phyloP scores from a whole-genome alignment of 2,888 invertebrate species.

The Lasioglossum calceatum region DNA sequence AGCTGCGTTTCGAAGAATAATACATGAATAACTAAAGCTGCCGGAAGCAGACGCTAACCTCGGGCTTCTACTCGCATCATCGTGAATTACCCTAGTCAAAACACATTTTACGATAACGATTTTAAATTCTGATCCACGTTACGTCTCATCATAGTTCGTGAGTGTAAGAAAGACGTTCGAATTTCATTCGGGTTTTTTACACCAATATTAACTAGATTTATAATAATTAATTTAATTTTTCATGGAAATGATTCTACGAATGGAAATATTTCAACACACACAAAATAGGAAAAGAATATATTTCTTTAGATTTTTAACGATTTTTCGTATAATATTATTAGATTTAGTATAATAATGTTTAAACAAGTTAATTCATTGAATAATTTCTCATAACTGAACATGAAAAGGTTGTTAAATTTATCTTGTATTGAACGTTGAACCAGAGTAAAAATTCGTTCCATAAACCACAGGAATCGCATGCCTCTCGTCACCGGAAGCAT shows the following conservation, averaged over 20 bases:
- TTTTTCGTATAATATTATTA: too few species aligned
- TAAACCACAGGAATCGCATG: too few species aligned
- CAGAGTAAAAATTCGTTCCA: too few species aligned
- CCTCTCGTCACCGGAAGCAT: not conserved
- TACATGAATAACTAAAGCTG: constrained; percentile 1
- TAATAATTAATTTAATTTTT: not conserved
- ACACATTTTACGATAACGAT: not conserved
- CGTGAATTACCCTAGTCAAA: not conserved
- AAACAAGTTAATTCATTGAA: too few species aligned
- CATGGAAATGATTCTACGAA: not conserved
- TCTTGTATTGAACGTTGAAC: too few species aligned
- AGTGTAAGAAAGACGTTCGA: not conserved
- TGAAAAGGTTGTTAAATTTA: too few species aligned
- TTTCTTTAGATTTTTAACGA: not conserved
- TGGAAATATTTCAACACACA: not conserved
- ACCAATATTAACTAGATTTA: not conserved
- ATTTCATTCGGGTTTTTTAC: not conserved
- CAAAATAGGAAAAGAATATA: not conserved
- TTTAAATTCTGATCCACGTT: not conserved
- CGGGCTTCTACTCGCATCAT: not conserved
- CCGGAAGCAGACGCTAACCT: not conserved
- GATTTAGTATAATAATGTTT: too few species aligned
- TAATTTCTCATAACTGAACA: too few species aligned
- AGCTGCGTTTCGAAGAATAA: not conserved
- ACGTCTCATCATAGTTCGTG: not conserved